Evolutionary conservation across 2,888 invertebrate genomes (phyloP), one percentile per base, ranked within the genome.

Genomic region (Sesia apiformis): DNA sequence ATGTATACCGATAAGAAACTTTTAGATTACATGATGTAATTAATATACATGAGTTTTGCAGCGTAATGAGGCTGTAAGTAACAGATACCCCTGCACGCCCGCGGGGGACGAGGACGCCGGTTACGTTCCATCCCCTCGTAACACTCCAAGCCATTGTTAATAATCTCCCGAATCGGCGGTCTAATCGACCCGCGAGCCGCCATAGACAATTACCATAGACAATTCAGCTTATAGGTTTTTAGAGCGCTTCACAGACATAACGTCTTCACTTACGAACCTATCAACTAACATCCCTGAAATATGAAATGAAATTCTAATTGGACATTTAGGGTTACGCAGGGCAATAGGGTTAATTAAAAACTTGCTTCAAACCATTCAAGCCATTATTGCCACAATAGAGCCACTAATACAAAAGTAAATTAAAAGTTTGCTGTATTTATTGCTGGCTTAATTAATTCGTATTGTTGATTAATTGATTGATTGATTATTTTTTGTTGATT

Each of bases 211-310:
- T 60, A 59, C 58, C 62, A 60, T 60, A 62, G 58, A 58, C 56
- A 49, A 75, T 70, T 23, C 23, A 23, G 82, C 81, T 84, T 83
- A 76, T 85, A 85, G 85, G 74, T 64, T 70, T 69, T 78, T 83
- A 82, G 81, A 74, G 70, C 72, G 82, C 80, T 78, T 77, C 63
- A 52, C 52, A 39, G 3, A 52, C 6, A 4, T 2, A 8, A 8
- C 6, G 39, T 4, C 50, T 50, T 38, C 50, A 50, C 39, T 50
- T 50, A 50, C 39, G 38, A 5, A 5, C 7, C 39, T 38, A 39
- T 7, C 7, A 38, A 50, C 23, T 23, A 23, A 23, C 23, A 23
- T 23, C 23, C 23, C 23, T 23, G 23, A 23, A 23, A 23, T 23
- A 23, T 23, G 23, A 23, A 23, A 23, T 23, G 23, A 23, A 23